phyloP scores from a whole-genome alignment of 2,888 invertebrate genomes.

The Epistrophe grossulariae region DNA sequence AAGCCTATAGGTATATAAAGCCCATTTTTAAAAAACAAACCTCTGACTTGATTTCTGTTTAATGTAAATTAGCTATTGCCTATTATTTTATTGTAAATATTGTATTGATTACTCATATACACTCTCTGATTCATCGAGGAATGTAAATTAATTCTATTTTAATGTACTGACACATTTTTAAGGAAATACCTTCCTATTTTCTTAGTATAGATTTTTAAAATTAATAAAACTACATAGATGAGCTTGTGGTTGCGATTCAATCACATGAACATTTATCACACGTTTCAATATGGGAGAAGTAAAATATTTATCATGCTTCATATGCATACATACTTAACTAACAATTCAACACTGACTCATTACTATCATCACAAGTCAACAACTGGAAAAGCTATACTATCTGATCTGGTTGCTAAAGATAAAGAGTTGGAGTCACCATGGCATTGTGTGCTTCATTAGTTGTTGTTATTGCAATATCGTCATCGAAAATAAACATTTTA shows the following conservation, averaged over 20 bases:
- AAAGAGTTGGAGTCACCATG: constrained; percentile 11
- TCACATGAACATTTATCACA: constrained; percentile 23
- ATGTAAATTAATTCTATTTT: constrained; percentile 9
- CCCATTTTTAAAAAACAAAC: no score
- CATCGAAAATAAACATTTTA: constrained; percentile 19
- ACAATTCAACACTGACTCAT: constrained; percentile 31
- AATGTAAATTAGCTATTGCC: neutral
- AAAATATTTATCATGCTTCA: neutral
- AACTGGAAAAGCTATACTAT: neutral
- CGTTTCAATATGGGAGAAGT: constrained; percentile 14
- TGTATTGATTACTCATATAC: constrained; percentile 5
- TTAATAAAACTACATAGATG: neutral
- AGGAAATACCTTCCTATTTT: constrained; percentile 20
- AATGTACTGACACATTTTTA: constrained; percentile 9
- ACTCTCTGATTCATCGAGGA: constrained; percentile 11
- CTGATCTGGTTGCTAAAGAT: constrained; percentile 17
- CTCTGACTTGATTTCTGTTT: neutral
- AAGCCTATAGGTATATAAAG: no score
- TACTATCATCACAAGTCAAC: constrained; percentile 15
- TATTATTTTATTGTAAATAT: neutral
- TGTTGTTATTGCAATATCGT: constrained; percentile 10
- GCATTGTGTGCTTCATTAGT: constrained; percentile 15
- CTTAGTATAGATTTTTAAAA: neutral
- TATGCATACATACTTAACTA: neutral
- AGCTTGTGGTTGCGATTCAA: neutral